These are phyloP conservation scores for Zeugodacus cucurbitae DNA, from an alignment of 1,140 invertebrate species.

Conservation along the genomic window DNA sequence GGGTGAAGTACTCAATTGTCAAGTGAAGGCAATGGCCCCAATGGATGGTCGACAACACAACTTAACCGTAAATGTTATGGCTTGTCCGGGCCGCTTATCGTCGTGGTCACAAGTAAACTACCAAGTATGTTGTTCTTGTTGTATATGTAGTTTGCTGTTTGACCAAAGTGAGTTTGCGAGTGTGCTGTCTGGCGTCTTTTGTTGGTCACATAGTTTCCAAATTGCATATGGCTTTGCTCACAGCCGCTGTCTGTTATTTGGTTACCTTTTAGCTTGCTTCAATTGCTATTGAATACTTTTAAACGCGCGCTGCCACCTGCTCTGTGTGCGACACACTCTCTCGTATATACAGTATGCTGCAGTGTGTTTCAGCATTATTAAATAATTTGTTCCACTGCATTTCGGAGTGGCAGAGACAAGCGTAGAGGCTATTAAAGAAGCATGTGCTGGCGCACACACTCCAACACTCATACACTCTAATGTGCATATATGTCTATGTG, in stretches of 20 bases:
- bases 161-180: not conserved
- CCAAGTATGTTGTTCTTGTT: too few relatives aligned
- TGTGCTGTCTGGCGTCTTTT: not conserved
- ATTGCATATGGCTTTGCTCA: not conserved
- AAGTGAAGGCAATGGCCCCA: not conserved
- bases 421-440: not conserved
- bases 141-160: not conserved
- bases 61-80: constrained; percentile 12
- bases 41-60: not conserved
- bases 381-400: not conserved
- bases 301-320: not conserved
- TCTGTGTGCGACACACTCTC: not conserved
- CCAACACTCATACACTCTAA: not conserved
- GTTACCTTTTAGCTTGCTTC: not conserved
- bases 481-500: not conserved
- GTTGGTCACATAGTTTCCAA: not conserved
- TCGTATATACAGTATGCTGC: too few relatives aligned
- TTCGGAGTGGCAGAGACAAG: not conserved
- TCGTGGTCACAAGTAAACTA: not conserved
- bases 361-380: not conserved
- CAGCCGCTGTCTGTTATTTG: not conserved
- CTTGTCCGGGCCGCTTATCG: not conserved
- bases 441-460: not conserved
- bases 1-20: not conserved
- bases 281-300: not conserved